Percentiles rank a stretch among this genome's conserved stretches.
These are phyloP conservation scores for Chrysina gloriosa DNA, from an alignment of 2,888 invertebrate species.

Conservation along the genomic window DNA sequence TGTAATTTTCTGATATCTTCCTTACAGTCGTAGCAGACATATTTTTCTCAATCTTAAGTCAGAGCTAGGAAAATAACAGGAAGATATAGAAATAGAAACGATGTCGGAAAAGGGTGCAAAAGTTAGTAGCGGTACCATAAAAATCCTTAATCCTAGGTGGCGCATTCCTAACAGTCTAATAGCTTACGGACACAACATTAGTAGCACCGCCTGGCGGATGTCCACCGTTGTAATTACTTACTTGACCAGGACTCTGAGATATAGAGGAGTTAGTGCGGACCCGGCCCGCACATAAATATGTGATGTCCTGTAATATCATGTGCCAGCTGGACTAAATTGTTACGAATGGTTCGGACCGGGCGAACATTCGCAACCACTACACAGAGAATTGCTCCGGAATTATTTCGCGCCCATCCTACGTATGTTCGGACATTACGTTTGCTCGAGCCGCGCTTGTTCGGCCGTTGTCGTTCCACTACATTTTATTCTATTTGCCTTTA, in stretches of 20 bases:
- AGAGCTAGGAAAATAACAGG: no score
- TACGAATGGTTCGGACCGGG: conserved; percentile 63
- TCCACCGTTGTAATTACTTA: conserved; percentile 63
- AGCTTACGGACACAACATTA: conserved; percentile 54
- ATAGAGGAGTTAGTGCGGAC: conserved; percentile 56
- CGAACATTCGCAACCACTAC: conserved; percentile 59
- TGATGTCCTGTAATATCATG: conserved; percentile 66
- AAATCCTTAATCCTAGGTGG: conserved; percentile 55
- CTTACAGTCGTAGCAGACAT: no score
- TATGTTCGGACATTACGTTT: conserved; percentile 44
- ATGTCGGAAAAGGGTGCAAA: conserved; percentile 27
- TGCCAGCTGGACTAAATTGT: conserved; percentile 67
- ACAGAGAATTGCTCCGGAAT: conserved; percentile 61
- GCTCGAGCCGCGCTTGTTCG: not conserved
- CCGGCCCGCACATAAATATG: conserved; percentile 65
- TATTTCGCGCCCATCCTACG: conserved; percentile 58
- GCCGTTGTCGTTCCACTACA: no score
- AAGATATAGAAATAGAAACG: conserved; percentile 30
- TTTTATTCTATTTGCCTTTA: conserved; percentile 35
- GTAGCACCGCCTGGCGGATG: conserved; percentile 55
- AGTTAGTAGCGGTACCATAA: conserved; percentile 46
- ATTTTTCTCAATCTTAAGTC: no score
- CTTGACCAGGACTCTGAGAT: conserved; percentile 59
- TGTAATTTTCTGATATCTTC: no score
- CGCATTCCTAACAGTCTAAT: conserved; percentile 55